A percentile compares a stretch with the other conserved stretches of the same genome.
phyloP scores from a whole-genome alignment of 2,113 vertebrate species.

The Sinocyclocheilus grahami region DNA sequence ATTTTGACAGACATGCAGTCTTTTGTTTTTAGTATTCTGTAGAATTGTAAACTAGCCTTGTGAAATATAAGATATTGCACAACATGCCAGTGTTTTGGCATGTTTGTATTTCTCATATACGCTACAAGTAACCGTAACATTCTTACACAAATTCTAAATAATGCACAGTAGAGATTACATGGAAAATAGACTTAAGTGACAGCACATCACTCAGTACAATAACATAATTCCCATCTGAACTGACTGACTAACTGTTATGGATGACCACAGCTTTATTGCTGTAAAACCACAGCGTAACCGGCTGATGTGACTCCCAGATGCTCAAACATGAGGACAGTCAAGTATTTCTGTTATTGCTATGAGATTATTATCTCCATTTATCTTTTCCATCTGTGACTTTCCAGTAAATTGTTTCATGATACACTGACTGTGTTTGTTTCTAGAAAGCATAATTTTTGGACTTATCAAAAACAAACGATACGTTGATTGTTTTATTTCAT shows the following conservation, averaged over 20 bases:
- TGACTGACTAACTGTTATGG: constrained; percentile 58
- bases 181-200: not conserved
- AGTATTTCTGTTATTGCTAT: constrained; percentile 59
- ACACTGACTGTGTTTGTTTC: constrained; percentile 37
- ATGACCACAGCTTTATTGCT: constrained; percentile 70
- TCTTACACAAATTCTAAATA: not conserved
- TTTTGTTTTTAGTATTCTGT: not conserved
- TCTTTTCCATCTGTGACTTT: constrained; percentile 34
- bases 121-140: not conserved
- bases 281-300: constrained; percentile 72
- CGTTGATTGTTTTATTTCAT: constrained; percentile 27
- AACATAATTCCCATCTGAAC: not conserved
- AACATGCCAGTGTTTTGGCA: not conserved
- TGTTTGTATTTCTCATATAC: not conserved
- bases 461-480: not conserved
- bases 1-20: not conserved
- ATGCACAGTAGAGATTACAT: not conserved
- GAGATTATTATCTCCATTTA: constrained; percentile 55
- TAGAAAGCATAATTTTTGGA: constrained; percentile 7
- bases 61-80: not conserved
- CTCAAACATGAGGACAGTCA: constrained; percentile 61
- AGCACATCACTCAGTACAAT: not conserved
- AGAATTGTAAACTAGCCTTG: not conserved
- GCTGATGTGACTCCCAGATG: constrained; percentile 71
- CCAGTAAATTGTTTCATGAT: not conserved